These are phyloP conservation scores for Hydrochoerus hydrochaeris DNA, from an alignment of 2,113 vertebrate species.

Conservation along the genomic window DNA sequence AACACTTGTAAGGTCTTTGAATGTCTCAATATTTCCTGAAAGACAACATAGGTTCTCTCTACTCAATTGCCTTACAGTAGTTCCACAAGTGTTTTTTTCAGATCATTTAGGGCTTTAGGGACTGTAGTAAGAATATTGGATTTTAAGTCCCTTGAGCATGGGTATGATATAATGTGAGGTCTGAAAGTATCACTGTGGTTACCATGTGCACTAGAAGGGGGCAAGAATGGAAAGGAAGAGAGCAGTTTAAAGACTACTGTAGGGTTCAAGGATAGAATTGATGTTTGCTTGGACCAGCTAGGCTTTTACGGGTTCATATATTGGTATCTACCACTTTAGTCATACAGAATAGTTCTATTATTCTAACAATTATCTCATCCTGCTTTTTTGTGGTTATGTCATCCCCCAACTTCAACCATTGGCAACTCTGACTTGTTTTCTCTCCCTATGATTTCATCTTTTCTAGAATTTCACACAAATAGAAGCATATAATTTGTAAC, in stretches of 20 bases:
- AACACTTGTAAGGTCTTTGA: slow-evolving; percentile 51
- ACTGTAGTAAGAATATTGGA: neutral
- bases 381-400: neutral
- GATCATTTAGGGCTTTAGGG: neutral
- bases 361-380: slow-evolving; percentile 21
- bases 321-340: neutral
- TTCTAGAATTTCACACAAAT: slow-evolving; percentile 56
- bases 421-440: slow-evolving; percentile 3
- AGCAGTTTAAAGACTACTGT: slow-evolving; percentile 15
- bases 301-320: slow-evolving; percentile 20
- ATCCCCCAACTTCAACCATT: neutral
- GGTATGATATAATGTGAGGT: neutral
- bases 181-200: slow-evolving; percentile 17
- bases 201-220: neutral
- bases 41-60: slow-evolving; percentile 30
- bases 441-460: slow-evolving; percentile 35
- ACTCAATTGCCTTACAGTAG: slow-evolving; percentile 28
- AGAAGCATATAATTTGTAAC: neutral
- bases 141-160: slow-evolving; percentile 6
- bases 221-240: neutral
- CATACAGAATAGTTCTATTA: neutral
- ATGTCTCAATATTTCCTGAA: slow-evolving; percentile 50
- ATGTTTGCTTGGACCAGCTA: neutral
- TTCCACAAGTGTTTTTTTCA: slow-evolving; percentile 46
- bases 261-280: neutral